phyloP scores from a whole-genome alignment of 2,888 invertebrate genomes.

The Hydriomena furcata region DNA sequence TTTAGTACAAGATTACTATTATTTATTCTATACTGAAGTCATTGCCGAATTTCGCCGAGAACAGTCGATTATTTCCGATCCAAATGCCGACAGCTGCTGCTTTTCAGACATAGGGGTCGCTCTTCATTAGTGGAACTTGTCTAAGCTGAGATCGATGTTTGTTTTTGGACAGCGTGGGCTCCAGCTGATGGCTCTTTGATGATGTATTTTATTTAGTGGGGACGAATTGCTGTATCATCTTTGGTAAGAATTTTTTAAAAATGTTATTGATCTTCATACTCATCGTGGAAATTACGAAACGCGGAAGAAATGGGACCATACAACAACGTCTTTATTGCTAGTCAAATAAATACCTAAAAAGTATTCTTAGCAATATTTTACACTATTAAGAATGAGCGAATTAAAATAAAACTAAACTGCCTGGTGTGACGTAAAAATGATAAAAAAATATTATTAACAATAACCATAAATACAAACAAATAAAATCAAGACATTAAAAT shows the following conservation, averaged over 20 bases:
- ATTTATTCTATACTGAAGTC: constrained; percentile 49
- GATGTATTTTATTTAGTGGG: constrained; percentile 59
- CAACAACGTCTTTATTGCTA: no score
- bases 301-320: no score
- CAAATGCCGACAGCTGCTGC: constrained; percentile 79
- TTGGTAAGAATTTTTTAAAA: no score
- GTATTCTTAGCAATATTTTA: no score
- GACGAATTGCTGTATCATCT: constrained; percentile 34
- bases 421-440: no score
- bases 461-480: no score
- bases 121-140: constrained; percentile 82
- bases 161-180: constrained; percentile 75
- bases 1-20: constrained; percentile 3
- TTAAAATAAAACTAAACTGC: no score
- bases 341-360: no score
- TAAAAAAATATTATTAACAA: no score
- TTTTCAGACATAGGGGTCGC: constrained; percentile 77
- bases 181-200: constrained; percentile 73
- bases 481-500: background rate
- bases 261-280: no score
- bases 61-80: constrained; percentile 76
- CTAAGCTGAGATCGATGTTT: constrained; percentile 80
- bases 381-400: no score
- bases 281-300: no score
- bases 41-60: constrained; percentile 60